Evolutionary conservation across 1,140 invertebrate species (phyloP).

Genomic region (Tetragonula clypearis): DNA sequence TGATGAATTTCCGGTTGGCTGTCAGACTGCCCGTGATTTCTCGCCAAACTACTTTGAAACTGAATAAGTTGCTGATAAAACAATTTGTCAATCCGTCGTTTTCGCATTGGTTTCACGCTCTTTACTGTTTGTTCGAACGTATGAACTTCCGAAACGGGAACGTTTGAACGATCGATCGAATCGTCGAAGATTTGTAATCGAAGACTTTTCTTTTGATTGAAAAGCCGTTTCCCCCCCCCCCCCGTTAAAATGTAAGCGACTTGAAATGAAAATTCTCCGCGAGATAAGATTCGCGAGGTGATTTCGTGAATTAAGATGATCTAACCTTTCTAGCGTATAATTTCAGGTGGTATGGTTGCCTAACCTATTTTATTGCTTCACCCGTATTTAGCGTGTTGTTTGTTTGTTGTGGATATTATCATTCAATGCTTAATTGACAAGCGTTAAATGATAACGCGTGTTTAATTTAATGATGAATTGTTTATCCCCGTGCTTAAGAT

Average conservation of each 20-base stretch:
- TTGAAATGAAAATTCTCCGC: not conserved
- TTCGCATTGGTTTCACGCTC: not conserved
- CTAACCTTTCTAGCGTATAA: constrained; percentile 13
- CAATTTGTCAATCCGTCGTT: not conserved
- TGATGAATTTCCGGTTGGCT: constrained; percentile 44
- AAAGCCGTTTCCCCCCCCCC: not conserved
- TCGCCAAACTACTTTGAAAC: not conserved
- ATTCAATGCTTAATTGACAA: not conserved
- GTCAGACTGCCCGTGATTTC: no score
- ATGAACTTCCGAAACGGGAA: not conserved
- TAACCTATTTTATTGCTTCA: constrained; percentile 14
- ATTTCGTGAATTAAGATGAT: not conserved
- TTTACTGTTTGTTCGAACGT: not conserved
- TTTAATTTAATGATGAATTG: no score
- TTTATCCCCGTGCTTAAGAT: not conserved
- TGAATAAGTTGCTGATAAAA: not conserved
- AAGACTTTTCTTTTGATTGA: not conserved
- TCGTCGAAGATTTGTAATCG: not conserved
- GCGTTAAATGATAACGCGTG: not conserved
- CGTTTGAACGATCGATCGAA: not conserved
- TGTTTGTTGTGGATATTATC: not conserved
- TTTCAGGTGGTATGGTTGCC: not conserved
- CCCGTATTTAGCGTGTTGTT: not conserved
- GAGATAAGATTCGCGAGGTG: no score
- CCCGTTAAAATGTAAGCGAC: not conserved